Percentiles rank a stretch among this genome's conserved stretches.
These are phyloP conservation scores for Agonum fuliginosum DNA, from an alignment of 2,888 invertebrate species.

Conservation along the genomic window DNA sequence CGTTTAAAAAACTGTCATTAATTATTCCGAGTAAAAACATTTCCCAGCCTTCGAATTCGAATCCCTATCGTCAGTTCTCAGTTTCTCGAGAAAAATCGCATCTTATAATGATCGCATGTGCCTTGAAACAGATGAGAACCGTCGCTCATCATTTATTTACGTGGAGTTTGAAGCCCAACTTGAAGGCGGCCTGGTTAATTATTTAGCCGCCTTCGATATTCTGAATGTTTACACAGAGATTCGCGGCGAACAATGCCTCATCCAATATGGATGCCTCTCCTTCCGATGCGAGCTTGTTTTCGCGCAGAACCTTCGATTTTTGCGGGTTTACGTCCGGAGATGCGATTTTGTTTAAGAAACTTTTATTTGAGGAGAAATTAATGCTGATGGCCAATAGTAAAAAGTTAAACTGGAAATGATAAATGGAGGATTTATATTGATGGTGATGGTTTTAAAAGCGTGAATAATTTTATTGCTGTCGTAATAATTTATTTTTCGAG, in stretches of 20 bases:
- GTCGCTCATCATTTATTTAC: slow-evolving; percentile 37
- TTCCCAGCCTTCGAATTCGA: background rate
- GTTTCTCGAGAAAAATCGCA: slow-evolving; percentile 4
- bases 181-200: slow-evolving; percentile 33
- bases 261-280: slow-evolving; percentile 23
- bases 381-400: slow-evolving; percentile 38
- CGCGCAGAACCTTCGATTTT: slow-evolving; percentile 5
- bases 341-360: slow-evolving; percentile 10
- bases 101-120: slow-evolving; percentile 29
- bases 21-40: background rate
- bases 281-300: background rate
- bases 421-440: slow-evolving; percentile 1
- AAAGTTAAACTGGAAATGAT: slow-evolving; percentile 6
- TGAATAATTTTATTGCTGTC: slow-evolving; percentile 12
- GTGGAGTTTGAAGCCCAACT: slow-evolving; percentile 42
- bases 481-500: background rate
- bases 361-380: slow-evolving; percentile 34
- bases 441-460: background rate
- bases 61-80: slow-evolving; percentile 11
- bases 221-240: slow-evolving; percentile 48
- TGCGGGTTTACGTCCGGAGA: background rate
- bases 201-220: slow-evolving; percentile 46
- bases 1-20: background rate
- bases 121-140: slow-evolving; percentile 38
- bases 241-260: slow-evolving; percentile 31